phyloP scores from a whole-genome alignment of 37 sponge, comb jelly and placozoan species.

The Eunapius fragilis region DNA sequence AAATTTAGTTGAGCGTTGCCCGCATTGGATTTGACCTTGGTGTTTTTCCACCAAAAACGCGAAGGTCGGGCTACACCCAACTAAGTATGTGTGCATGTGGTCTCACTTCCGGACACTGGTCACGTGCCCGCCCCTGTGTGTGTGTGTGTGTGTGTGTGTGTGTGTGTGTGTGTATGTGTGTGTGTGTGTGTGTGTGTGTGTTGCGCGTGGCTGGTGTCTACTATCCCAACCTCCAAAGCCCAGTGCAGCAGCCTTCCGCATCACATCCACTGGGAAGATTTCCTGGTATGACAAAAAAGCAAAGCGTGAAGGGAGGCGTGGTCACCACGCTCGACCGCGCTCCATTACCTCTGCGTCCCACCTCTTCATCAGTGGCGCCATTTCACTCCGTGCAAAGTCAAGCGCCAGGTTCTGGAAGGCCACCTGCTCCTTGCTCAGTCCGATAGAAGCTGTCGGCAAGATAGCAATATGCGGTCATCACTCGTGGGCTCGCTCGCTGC shows the following conservation, averaged over 20 bases:
- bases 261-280: conserved; percentile 81
- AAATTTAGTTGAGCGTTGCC: too few species aligned
- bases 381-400: conserved; percentile 85
- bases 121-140: too few species aligned
- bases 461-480: too few species aligned
- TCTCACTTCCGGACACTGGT: too few species aligned
- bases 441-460: conserved; percentile 50
- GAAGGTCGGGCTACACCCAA: too few species aligned
- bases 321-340: not conserved
- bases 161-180: conserved; percentile 25
- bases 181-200: conserved; percentile 34
- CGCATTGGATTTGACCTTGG: too few species aligned
- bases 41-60: too few species aligned
- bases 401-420: conserved; percentile 77
- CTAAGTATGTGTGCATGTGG: too few species aligned
- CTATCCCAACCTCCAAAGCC: conserved; percentile 87
- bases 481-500: too few species aligned
- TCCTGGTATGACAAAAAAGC: conserved; percentile 72
- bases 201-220: not conserved
- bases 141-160: conserved; percentile 9
- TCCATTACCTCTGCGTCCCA: conserved; percentile 85
- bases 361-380: conserved; percentile 70
- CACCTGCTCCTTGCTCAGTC: conserved; percentile 75
- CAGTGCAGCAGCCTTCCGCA: conserved; percentile 84
- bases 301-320: not conserved